These are phyloP conservation scores for Drosophila lacertosa DNA, from an alignment of 1,140 invertebrate species.

Conservation along the genomic window DNA sequence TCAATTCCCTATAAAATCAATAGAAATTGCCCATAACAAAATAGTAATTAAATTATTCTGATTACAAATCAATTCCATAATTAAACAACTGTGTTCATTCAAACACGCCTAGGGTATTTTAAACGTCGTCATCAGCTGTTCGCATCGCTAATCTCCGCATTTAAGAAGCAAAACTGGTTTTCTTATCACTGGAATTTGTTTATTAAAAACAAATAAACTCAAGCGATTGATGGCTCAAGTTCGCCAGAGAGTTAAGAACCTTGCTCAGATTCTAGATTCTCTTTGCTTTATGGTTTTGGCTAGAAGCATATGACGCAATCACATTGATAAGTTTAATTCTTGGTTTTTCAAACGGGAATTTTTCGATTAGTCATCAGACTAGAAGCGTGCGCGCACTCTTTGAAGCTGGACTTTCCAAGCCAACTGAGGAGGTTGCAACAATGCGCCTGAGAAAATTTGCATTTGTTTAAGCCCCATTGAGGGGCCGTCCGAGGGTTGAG, in stretches of 20 bases:
- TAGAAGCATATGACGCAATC: slow-evolving; percentile 14
- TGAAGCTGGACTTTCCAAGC: slow-evolving; percentile 25
- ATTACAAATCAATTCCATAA: too few species aligned
- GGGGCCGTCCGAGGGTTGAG: neutral
- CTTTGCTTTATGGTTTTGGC: neutral
- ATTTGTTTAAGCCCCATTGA: slow-evolving; percentile 7
- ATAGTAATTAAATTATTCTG: too few species aligned
- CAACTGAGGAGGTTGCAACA: slow-evolving; percentile 35
- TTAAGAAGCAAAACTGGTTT: slow-evolving; percentile 9
- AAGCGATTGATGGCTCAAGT: slow-evolving; percentile 1
- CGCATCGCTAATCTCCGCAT: neutral
- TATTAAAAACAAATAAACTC: slow-evolving; percentile 8
- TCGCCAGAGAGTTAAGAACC: slow-evolving; percentile 2
- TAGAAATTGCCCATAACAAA: too few species aligned
- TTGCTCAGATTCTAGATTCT: neutral
- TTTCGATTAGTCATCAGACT: slow-evolving; percentile 19
- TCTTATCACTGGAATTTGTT: slow-evolving; percentile 20
- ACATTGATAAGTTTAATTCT: neutral
- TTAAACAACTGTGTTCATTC: too few species aligned
- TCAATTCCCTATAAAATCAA: too few species aligned
- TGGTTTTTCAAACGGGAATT: slow-evolving; percentile 17
- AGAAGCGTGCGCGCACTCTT: neutral
- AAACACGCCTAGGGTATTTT: too few species aligned
- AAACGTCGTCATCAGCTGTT: too few species aligned
- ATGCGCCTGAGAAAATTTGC: slow-evolving; percentile 34